Evolutionary conservation across 2,113 vertebrate species (phyloP), one percentile per base, ranked within the genome.

Genomic region (Chionomys nivalis): DNA sequence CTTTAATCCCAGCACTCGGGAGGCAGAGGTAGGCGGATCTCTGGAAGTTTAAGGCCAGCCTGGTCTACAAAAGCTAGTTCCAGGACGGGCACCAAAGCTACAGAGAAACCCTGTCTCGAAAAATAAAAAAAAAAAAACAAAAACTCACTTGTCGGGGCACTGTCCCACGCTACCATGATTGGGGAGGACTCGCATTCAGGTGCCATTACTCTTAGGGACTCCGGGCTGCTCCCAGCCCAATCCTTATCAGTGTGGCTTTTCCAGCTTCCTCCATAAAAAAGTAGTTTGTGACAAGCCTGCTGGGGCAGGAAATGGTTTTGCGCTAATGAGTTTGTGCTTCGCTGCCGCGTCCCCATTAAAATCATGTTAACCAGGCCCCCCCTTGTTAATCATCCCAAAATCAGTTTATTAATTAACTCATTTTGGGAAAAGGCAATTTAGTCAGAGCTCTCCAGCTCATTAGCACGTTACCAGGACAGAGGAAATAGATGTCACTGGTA

Each of bases 391-490:
- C 97, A 97, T 97, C 94, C 97, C 95, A 76, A 97, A 97, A 98
- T 98, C 97, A 97, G 96, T 98, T 96, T 98, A 97, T 98, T 97
- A 98, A 98, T 98, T 97, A 98, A 98, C 96, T 97, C 97, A 97
- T 96, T 97, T 97, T 97, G 94, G 97, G 97, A 97, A 97, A 98
- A 97, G 28, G 90, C 90, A 97, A 96, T 97, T 98, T 97, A 98
- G 96, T 89, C 96, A 92, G 93, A 90, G 90, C 88, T 95, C 97
- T 97, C 90, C 89, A 97, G 96, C 90, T 98, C 97, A 97, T 97
- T 98, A 97, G 96, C 92, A 94, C 91, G 94, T 96, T 97, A 96
- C 96, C 94, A 96, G 94, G 94, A 97, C 90, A 96, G 90, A 96
- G 96, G 96, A 96, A 97, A 95, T 89, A 94, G 94, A 97, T 94